A percentile compares a stretch with the other conserved stretches of the same genome.
Conservation (phyloP, 2,888 invertebrate species). For the Tachina lurida region DNA sequence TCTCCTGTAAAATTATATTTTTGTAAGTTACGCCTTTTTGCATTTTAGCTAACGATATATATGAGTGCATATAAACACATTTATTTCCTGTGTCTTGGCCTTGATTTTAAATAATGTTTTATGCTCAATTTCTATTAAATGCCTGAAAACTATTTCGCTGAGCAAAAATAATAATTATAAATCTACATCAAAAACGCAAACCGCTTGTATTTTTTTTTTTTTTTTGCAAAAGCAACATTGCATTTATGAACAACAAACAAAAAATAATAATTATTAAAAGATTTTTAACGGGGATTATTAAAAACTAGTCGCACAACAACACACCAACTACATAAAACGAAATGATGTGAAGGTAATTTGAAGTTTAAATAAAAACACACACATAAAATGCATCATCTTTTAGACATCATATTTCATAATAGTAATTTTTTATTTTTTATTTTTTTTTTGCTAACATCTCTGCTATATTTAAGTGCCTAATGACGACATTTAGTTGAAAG, state of each 20-base stretch:
- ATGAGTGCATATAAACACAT: background rate
- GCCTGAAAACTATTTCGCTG: constrained; percentile 6
- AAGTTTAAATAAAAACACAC: constrained; percentile 24
- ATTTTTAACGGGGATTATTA: constrained; percentile 65
- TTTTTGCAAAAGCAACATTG: constrained; percentile 7
- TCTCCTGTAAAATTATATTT: too few relatives aligned
- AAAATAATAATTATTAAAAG: constrained; percentile 50
- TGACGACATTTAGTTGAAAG: constrained; percentile 16
- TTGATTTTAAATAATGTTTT: constrained; percentile 19
- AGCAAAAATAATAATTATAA: constrained; percentile 12
- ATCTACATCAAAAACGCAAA: constrained; percentile 34
- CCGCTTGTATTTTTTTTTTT: constrained; percentile 25
- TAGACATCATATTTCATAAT: constrained; percentile 67
- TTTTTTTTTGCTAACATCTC: constrained; percentile 3
- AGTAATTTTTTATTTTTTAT: background rate
- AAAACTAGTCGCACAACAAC: constrained; percentile 49
- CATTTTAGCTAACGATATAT: too few relatives aligned
- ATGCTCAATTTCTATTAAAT: constrained; percentile 21
- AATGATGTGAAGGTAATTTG: constrained; percentile 70
- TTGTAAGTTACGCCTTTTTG: too few relatives aligned
- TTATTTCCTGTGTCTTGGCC: constrained; percentile 41
- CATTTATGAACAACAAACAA: constrained; percentile 30
- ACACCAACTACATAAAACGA: constrained; percentile 37
- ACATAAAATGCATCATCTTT: constrained; percentile 57
- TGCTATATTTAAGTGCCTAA: constrained; percentile 27